Conservation (phyloP, 2,888 invertebrate species). For the Morpho achilles region DNA sequence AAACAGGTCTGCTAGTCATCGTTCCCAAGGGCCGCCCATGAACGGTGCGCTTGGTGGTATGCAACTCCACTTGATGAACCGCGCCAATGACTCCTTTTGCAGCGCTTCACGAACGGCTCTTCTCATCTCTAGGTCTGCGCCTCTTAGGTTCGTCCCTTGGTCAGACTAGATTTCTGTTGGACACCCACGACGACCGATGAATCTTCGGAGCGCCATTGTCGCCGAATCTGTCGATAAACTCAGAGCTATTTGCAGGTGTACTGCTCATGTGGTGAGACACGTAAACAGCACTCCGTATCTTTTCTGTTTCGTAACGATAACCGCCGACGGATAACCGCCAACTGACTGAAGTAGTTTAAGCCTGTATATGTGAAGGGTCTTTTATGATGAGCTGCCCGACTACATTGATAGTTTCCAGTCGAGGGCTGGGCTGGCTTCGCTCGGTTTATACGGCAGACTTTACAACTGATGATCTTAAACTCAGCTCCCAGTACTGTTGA, state of each 20-base stretch:
- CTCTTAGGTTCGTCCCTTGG: conserved; percentile 28
- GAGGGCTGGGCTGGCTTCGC: not conserved
- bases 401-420: not conserved
- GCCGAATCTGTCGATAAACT: conserved; percentile 18
- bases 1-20: conserved; percentile 20
- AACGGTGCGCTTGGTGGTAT: conserved; percentile 18
- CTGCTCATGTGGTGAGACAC: conserved; percentile 14
- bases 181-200: conserved; percentile 26
- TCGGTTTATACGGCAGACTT: conserved; percentile 13
- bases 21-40: conserved; percentile 29
- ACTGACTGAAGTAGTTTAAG: conserved; percentile 25
- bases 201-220: conserved; percentile 28
- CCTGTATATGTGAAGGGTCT: conserved; percentile 9
- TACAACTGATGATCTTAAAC: not conserved
- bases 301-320: conserved; percentile 15
- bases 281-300: conserved; percentile 23
- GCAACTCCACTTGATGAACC: conserved; percentile 18
- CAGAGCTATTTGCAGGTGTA: conserved; percentile 17
- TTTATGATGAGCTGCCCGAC: not conserved
- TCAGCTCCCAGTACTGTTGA: too few relatives aligned
- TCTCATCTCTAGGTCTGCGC: conserved; percentile 24
- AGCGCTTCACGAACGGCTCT: conserved; percentile 7
- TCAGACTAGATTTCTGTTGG: conserved; percentile 26
- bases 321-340: conserved; percentile 22
- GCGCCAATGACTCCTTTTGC: conserved; percentile 1